These are phyloP conservation scores for Zoanthus sansibaricus DNA, from an alignment of 92 coral and sea anemone species.

Conservation along the genomic window DNA sequence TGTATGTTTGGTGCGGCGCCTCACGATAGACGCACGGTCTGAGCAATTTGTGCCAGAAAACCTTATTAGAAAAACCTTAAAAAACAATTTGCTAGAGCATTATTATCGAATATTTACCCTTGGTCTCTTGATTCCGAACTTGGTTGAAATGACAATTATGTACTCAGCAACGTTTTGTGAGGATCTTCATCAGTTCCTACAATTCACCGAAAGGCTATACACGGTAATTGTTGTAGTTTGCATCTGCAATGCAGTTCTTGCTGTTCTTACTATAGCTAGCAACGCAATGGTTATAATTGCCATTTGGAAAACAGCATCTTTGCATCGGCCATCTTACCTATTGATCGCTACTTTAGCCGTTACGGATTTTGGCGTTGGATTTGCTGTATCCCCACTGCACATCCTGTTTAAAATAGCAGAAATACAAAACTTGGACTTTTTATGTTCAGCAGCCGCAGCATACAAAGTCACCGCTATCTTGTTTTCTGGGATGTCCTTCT, in stretches of 20 bases:
- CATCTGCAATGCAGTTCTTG: not conserved
- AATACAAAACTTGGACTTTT: slow-evolving; percentile 7
- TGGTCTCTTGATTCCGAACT: not conserved
- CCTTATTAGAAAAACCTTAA: no score
- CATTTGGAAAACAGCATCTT: not conserved
- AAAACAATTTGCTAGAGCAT: not conserved
- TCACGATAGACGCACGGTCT: no score
- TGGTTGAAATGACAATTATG: not conserved
- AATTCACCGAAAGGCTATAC: slow-evolving; percentile 16
- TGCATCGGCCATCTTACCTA: slow-evolving; percentile 23
- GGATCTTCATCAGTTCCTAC: slow-evolving; percentile 16
- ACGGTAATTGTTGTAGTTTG: slow-evolving; percentile 16
- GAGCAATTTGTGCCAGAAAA: no score
- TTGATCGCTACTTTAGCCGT: slow-evolving; percentile 25
- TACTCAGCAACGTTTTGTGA: slow-evolving; percentile 5
- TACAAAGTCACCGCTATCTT: slow-evolving; percentile 30
- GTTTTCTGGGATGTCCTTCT: slow-evolving; percentile 26
- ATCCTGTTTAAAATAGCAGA: slow-evolving; percentile 33
- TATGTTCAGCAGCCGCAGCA: slow-evolving; percentile 27
- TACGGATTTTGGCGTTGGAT: slow-evolving; percentile 35
- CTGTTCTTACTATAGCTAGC: not conserved
- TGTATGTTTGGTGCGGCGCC: no score
- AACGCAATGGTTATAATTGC: slow-evolving; percentile 7
- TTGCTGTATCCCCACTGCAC: slow-evolving; percentile 27
- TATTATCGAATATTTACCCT: not conserved